Conservation (phyloP, 2,888 invertebrate species). For the Choristoneura rosaceana region DNA sequence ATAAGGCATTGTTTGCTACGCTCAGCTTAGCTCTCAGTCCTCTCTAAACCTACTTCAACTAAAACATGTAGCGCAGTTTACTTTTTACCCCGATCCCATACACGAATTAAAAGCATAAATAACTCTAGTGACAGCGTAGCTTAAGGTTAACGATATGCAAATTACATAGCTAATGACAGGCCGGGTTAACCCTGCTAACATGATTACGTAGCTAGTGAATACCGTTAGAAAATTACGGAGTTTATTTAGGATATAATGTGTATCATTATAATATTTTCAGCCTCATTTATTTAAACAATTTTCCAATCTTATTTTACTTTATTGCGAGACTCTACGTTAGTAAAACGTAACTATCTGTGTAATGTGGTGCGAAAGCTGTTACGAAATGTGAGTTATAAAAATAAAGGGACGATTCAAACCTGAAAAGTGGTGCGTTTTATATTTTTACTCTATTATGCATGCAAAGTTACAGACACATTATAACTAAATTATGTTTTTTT, state of each 20-base stretch:
- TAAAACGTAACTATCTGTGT: not conserved
- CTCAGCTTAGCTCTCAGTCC: too few species aligned
- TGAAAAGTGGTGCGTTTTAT: too few species aligned
- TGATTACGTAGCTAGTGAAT: constrained; percentile 2
- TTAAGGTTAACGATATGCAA: constrained; percentile 5
- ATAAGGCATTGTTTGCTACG: too few species aligned
- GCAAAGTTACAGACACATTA: too few species aligned
- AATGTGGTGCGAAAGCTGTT: not conserved
- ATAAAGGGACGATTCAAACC: too few species aligned
- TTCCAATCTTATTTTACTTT: not conserved
- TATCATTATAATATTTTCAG: constrained; percentile 3
- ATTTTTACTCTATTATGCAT: too few species aligned
- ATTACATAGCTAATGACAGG: constrained; percentile 3
- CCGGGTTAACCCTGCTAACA: constrained; percentile 1
- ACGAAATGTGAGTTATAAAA: not conserved
- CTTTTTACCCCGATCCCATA: not conserved
- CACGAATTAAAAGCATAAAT: not conserved
- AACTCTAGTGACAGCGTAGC: not conserved
- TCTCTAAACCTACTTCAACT: not conserved
- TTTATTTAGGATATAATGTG: constrained; percentile 7
- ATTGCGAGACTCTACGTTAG: not conserved
- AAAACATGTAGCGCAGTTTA: not conserved
- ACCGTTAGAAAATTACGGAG: constrained; percentile 9
- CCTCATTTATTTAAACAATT: not conserved
- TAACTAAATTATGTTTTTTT: too few species aligned